Evolutionary conservation across 2,888 invertebrate species (phyloP), one percentile per base, ranked within the genome.

Genomic region (Hirtodrosophila confusa): DNA sequence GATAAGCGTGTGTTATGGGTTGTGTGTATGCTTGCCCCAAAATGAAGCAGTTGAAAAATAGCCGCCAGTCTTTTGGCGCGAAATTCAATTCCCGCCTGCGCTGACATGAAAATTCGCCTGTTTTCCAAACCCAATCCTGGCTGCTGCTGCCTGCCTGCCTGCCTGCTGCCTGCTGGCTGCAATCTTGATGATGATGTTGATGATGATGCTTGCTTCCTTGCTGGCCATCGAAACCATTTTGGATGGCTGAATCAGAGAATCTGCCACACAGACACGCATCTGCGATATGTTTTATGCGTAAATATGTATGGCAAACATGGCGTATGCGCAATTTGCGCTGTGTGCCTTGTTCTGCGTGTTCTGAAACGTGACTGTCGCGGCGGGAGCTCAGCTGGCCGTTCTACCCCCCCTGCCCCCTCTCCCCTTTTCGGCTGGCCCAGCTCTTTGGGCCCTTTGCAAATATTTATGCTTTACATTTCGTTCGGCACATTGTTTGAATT

Each of bases 401-500:
- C 51, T 53, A 36, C 31, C 37, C 44, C 3, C 47, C 29, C 53
- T 37, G 7, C 55, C 44, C n/a, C 45, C 17, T 17, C 6, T 57
- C n/a, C 7, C 9, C 33, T 7, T 33, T 31, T 29, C 10, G 10
- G 39, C 39, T n/a, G 2, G 17, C 17, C 17, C 17, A 27, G 45
- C 43, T 24, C 57, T 53, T 41, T 78, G 75, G 79, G 64, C 86
- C 78, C 85, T 86, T 82, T 53, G 86, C 84, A 84, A 84, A 84
- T 87, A 85, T 85, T 87, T 83, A 86, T 85, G 84, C 83, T 87
- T 84, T 71, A 87, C 85, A 82, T 87, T 87, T 82, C 78, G 74
- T 78, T 84, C 86, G 82, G 86, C 83, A 84, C 86, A 84, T 87
- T 84, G 84, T 84, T 87, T 84, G 86, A 85, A 84, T 84, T 84